A percentile compares a stretch with the other conserved stretches of the same genome.
Conservation (phyloP, 2,113 vertebrate genomes). For the Gila orcuttii region DNA sequence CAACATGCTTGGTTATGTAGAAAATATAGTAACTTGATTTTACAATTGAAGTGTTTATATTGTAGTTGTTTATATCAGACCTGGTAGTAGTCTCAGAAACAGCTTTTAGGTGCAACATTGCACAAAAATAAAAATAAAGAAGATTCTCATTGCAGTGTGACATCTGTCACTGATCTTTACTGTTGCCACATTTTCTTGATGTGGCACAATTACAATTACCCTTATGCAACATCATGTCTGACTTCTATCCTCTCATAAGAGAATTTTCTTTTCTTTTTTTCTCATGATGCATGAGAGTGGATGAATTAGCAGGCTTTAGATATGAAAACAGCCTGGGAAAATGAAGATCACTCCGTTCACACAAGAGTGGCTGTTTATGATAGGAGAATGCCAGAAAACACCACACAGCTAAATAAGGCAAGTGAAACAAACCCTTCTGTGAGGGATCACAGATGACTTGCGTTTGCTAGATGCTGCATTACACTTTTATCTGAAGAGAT, state of each 20-base stretch:
- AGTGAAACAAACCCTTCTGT: neutral
- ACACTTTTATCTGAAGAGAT: slow-evolving; percentile 2
- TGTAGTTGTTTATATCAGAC: no score
- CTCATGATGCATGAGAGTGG: slow-evolving; percentile 37
- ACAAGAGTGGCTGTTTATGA: slow-evolving; percentile 41
- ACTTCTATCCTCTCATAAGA: neutral
- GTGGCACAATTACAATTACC: slow-evolving; percentile 11
- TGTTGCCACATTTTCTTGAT: neutral
- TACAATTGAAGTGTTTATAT: no score
- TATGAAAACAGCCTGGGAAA: slow-evolving; percentile 55
- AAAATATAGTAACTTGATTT: no score
- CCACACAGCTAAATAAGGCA: slow-evolving; percentile 34
- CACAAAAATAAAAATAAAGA: neutral
- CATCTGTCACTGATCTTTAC: neutral
- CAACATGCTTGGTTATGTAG: no score
- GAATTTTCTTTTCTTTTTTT: neutral
- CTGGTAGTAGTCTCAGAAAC: neutral
- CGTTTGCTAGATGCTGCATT: neutral
- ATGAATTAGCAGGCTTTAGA: slow-evolving; percentile 41
- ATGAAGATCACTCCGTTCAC: slow-evolving; percentile 44
- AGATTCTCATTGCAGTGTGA: neutral
- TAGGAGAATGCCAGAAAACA: slow-evolving; percentile 22
- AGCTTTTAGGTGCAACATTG: neutral
- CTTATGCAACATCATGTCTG: neutral
- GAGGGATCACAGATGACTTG: slow-evolving; percentile 2